Evolutionary conservation across 2,888 invertebrate species (phyloP).

Genomic region (Nebria brevicollis): DNA sequence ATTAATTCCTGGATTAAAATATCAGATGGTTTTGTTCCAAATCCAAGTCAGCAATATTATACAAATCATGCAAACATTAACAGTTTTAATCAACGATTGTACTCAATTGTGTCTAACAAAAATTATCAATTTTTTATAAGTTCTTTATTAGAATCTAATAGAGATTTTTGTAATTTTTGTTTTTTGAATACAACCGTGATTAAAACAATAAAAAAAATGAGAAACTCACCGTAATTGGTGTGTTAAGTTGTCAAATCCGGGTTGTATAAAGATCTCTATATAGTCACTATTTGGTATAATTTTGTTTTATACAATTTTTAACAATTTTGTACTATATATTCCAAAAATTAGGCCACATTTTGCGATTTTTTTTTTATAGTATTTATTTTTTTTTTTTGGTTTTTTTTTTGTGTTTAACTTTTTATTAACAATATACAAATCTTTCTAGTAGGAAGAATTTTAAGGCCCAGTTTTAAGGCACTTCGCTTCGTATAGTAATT

Average conservation of each 20-base stretch:
- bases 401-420: slow-evolving; percentile 31
- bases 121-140: too few species aligned
- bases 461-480: slow-evolving; percentile 44
- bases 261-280: slow-evolving; percentile 20
- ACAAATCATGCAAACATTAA: too few species aligned
- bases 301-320: slow-evolving; percentile 45
- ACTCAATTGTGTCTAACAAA: too few species aligned
- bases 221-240: slow-evolving; percentile 35
- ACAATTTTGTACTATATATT: slow-evolving; percentile 46
- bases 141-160: too few species aligned
- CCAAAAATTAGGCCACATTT: slow-evolving; percentile 44
- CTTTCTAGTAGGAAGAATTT: slow-evolving; percentile 43
- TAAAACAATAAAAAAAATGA: background rate
- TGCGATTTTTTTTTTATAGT: slow-evolving; percentile 33
- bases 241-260: slow-evolving; percentile 15
- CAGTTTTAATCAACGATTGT: too few species aligned
- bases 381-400: slow-evolving; percentile 30
- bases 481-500: slow-evolving; percentile 34
- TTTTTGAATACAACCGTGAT: slow-evolving; percentile 20
- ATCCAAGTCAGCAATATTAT: too few species aligned
- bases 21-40: too few species aligned
- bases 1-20: too few species aligned
- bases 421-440: slow-evolving; percentile 46
- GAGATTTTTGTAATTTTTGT: too few species aligned
- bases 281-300: slow-evolving; percentile 44